Evolutionary conservation across 2,113 vertebrate genomes (phyloP).

Genomic region (Urocynchramus pylzowi): DNA sequence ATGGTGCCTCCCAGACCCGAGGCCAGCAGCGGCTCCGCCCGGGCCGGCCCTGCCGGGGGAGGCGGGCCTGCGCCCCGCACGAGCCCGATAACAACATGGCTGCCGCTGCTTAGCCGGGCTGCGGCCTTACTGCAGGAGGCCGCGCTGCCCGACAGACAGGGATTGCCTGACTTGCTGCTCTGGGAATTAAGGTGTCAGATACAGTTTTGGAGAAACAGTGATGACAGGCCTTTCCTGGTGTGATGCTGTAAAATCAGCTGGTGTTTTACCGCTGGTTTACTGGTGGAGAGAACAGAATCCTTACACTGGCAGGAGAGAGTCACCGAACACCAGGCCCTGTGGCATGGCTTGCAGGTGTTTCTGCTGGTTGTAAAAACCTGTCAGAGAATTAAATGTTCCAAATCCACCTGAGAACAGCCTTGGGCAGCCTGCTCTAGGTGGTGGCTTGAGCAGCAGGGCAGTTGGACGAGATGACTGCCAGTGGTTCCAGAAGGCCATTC

Average conservation of each 20-base stretch:
- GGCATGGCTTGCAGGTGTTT: not conserved
- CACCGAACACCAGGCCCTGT: fast-evolving
- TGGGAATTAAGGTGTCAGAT: fast-evolving
- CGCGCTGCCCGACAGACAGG: not conserved
- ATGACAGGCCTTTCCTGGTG: not conserved
- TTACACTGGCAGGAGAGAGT: not conserved
- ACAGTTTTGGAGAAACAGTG: fast-evolving
- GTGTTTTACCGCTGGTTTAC: not conserved
- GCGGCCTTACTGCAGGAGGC: fast-evolving
- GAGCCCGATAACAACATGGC: not conserved
- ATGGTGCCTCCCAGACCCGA: fast-evolving
- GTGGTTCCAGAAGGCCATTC: not conserved
- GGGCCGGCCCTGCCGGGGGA: fast-evolving
- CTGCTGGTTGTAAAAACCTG: not conserved
- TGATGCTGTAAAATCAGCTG: not conserved
- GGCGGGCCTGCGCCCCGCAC: fast-evolving
- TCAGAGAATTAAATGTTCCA: not conserved
- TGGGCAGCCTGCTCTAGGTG: not conserved
- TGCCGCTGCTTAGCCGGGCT: not conserved
- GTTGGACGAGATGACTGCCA: not conserved
- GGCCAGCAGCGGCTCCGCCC: fast-evolving
- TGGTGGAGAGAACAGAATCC: not conserved
- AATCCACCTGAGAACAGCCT: fast-evolving
- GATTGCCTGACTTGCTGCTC: not conserved
- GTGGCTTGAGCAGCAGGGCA: not conserved